These are phyloP conservation scores for Chaetops frenatus DNA, from an alignment of 2,113 vertebrate species.

Conservation along the genomic window DNA sequence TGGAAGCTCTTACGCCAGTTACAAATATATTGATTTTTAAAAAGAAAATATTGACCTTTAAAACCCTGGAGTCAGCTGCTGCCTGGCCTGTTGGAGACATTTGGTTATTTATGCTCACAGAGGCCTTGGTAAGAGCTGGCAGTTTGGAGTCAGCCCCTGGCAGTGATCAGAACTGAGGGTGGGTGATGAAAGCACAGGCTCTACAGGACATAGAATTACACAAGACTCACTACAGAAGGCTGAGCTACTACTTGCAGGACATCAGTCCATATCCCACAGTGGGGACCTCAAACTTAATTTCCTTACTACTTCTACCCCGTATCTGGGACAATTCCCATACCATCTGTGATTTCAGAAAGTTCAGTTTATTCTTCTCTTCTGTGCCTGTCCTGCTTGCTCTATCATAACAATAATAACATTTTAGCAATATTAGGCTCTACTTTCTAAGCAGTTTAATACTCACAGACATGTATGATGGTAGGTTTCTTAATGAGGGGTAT, in stretches of 20 bases:
- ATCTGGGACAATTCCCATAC: background rate
- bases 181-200: background rate
- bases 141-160: background rate
- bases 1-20: slow-evolving; percentile 18
- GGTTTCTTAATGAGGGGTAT: background rate
- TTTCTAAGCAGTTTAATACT: background rate
- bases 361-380: background rate
- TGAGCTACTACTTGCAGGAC: background rate
- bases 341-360: background rate
- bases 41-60: slow-evolving; percentile 36
- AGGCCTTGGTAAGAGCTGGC: background rate
- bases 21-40: slow-evolving; percentile 16
- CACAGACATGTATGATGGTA: background rate
- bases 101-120: background rate
- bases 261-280: fast-evolving
- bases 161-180: background rate
- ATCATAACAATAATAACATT: background rate
- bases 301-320: background rate
- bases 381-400: background rate
- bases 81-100: background rate
- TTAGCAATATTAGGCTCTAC: background rate
- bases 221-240: background rate
- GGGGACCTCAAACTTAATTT: background rate
- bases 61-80: background rate
- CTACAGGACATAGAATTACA: background rate